Percentiles rank a stretch among this genome's conserved stretches.
Conservation (phyloP, 2,113 vertebrate genomes). For the Cyphomyrus plagiostoma region DNA sequence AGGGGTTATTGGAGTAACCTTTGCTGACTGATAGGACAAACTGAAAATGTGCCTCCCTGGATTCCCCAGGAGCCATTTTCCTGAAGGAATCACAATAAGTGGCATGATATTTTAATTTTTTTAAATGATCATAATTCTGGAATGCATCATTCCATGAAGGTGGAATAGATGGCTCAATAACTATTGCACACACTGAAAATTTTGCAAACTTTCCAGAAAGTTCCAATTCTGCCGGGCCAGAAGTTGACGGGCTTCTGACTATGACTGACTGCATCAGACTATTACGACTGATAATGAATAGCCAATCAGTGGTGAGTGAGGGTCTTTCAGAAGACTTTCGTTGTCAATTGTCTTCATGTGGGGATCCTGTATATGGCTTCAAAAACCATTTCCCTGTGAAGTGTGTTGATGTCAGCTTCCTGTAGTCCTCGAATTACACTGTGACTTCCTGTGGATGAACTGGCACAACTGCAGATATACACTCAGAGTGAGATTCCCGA, state of each 20-base stretch:
- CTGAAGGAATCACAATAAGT: not conserved
- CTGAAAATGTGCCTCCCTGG: not conserved
- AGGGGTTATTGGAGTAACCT: not conserved
- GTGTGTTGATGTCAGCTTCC: not conserved
- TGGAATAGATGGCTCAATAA: conserved; percentile 35
- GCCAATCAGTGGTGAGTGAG: not conserved
- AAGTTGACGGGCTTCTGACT: not conserved
- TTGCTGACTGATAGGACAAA: not conserved
- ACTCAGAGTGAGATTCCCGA: not conserved
- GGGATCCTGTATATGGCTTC: not conserved
- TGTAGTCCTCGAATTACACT: not conserved
- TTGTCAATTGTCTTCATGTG: not conserved
- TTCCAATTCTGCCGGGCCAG: conserved; percentile 32
- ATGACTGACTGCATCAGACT: not conserved
- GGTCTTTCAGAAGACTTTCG: not conserved
- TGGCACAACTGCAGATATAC: not conserved
- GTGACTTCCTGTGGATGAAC: not conserved
- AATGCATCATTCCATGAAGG: conserved; percentile 11
- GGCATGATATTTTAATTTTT: not conserved
- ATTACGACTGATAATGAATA: conserved; percentile 9
- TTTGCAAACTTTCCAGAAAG: not conserved
- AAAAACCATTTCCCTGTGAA: not conserved
- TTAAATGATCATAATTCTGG: not conserved
- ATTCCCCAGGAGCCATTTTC: not conserved
- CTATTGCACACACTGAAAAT: conserved; percentile 18